Evolutionary conservation across 2,888 invertebrate species (phyloP), one percentile per base, ranked within the genome.

Genomic region (Drosophila rubida): DNA sequence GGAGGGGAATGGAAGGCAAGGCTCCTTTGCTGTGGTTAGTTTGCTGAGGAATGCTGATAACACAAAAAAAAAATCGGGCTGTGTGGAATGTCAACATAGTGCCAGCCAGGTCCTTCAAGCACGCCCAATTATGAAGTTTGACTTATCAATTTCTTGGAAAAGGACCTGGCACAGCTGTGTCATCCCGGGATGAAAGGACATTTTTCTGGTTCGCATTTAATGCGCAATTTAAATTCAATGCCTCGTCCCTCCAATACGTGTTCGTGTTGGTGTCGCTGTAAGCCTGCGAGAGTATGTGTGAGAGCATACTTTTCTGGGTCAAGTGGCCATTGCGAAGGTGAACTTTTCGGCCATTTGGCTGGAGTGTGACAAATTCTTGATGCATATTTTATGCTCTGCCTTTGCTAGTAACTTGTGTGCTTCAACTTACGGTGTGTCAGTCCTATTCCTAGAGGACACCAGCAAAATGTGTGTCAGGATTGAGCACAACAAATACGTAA

Each of bases 221-320:
- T 82, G 78, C 76, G 80, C 82, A 82, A 82, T 82, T 82, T 82
- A 83, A 82, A 82, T 82, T 82, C 82, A 82, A 86, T 82, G 82
- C 83, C 55, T 78, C 39, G 54, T 59, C 68, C 61, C 39, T 61
- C 51, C 19, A 39, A 25, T 41, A 23, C 35, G 30, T 45, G 6
- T 27, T 4, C 44, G 19, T 44, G 7, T 51, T n/a, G 44, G 7
- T 46, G 7, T 59, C 37, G 44, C 6, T 46, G 7, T 59, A 42
- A 37, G 39, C 53, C 49, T 37, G 48, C 44, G 49, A 59, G 19
- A 42, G 37, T 39, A 32, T 9, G 27, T 27, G 11, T 39, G 6
- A 5, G 22, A 3, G n/a, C 9, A 41, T 53, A 65, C 57, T 74
- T 75, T 61, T 66, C 54, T 82, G 81, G 86, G 81, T 82, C 86